phyloP scores from a whole-genome alignment of 2,888 invertebrate species.

The Hypena proboscidalis region DNA sequence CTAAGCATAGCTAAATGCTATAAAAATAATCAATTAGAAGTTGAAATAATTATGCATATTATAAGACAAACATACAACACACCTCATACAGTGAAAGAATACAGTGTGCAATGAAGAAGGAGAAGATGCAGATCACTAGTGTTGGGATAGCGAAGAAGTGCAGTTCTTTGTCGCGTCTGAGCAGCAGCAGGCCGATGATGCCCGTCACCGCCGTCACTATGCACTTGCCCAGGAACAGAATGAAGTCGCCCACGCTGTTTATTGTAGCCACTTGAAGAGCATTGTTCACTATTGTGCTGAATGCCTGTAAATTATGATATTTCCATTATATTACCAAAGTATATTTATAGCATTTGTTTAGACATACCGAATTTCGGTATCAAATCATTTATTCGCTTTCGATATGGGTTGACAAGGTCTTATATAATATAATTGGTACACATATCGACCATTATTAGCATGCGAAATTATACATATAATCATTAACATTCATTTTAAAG shows the following conservation, averaged over 20 bases:
- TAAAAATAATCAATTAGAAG: too few relatives aligned
- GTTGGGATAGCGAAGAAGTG: constrained; percentile 95
- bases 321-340: background rate
- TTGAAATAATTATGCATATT: too few relatives aligned
- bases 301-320: constrained; percentile 87
- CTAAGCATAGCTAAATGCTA: too few relatives aligned
- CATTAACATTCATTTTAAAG: too few relatives aligned
- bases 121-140: constrained; percentile 92
- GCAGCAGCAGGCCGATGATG: constrained; percentile 89
- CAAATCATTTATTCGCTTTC: too few relatives aligned
- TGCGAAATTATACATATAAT: too few relatives aligned
- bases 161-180: constrained; percentile 89
- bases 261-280: constrained; percentile 95
- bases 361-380: too few relatives aligned
- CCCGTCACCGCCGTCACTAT: constrained; percentile 93
- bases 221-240: constrained; percentile 94
- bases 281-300: constrained; percentile 92
- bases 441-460: too few relatives aligned
- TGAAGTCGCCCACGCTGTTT: constrained; percentile 96
- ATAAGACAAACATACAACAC: constrained; percentile 45
- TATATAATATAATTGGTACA: too few relatives aligned
- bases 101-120: constrained; percentile 97
- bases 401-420: too few relatives aligned
- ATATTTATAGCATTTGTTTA: too few relatives aligned
- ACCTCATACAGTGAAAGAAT: constrained; percentile 97